Base-by-base conservation (phyloP, 2,888 invertebrate genomes). In the Hipparchia sbordonii region DNA sequence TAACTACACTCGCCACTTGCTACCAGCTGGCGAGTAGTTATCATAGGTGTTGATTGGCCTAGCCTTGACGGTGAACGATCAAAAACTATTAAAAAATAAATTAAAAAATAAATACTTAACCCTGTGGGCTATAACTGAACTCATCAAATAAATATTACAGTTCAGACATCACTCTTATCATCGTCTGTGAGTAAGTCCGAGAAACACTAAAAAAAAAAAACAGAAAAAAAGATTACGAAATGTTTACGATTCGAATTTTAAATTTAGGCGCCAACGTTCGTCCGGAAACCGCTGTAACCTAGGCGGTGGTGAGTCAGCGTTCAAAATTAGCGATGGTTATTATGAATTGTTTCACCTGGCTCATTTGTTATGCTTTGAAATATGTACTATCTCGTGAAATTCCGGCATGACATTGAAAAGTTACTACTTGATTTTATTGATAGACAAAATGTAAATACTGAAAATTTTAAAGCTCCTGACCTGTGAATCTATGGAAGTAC, bases 261-360 rank as follows among this genome's bases (percentile, higher is more conserved):
- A 88, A 85, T 84, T 85, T 84, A 81, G 84, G 88, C 88, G 89
- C 85, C 83, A 87, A 60, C 59, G 39, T 60, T 60, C 59, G 79
- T 81, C 82, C 83, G 82, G 82, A 81, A 84, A 82, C 78, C 79
- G 76, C 79, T 82, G 77, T 72, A 82, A 83, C 84, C 82, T 80
- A 81, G 80, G 86, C 6, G 82, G 82, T 84, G 86, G 66, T 79
- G 79, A 78, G 76, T 79, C 79, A 78, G 59, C 3, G 39, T 12
- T 10, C 39, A 60, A 39, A 60, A 39, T 39, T 60, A 60, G 59
- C 59, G 33, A 5, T 0, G 8, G 59, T 60, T 60, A 12, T 60
- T 60, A 60, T 33, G 59, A 12, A 60, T 33, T 39, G 39, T 60
- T 10, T 33, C 59, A 60, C 59, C 59, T 60, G 59, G 3, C 39